Evolutionary conservation across 2,888 invertebrate species (phyloP).

Genomic region (Mimas tiliae): DNA sequence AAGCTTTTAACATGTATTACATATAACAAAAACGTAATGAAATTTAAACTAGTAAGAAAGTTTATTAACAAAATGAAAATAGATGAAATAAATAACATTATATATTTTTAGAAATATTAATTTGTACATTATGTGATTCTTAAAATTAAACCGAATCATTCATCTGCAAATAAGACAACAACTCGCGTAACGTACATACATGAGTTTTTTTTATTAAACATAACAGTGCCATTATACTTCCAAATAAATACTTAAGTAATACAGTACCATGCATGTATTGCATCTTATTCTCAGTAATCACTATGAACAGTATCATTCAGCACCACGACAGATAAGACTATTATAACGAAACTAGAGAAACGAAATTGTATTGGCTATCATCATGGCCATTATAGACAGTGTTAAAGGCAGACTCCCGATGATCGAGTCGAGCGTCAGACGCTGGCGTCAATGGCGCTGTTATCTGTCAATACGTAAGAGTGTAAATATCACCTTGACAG

Average conservation of each 20-base stretch:
- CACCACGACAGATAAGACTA: constrained; percentile 17
- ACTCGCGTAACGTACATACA: constrained; percentile 55
- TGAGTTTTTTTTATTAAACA: constrained; percentile 26
- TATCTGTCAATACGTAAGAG: too few relatives aligned
- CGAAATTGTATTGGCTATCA: constrained; percentile 9
- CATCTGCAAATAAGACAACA: constrained; percentile 70
- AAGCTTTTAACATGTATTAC: too few relatives aligned
- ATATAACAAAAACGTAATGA: constrained; percentile 2
- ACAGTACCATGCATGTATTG: constrained; percentile 25
- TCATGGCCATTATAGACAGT: not conserved
- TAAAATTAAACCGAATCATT: constrained; percentile 66
- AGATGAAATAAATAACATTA: constrained; percentile 82
- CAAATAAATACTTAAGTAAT: constrained; percentile 31
- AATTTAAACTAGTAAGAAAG: constrained; percentile 44
- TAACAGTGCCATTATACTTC: constrained; percentile 44
- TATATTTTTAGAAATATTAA: constrained; percentile 80
- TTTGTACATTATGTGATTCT: constrained; percentile 81
- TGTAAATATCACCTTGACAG: too few relatives aligned
- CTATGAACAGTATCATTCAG: constrained; percentile 23
- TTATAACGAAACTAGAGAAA: constrained; percentile 4
- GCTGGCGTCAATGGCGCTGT: too few relatives aligned
- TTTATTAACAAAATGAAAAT: constrained; percentile 81
- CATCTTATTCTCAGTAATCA: constrained; percentile 19
- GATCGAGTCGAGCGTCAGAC: too few relatives aligned
- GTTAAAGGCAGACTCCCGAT: not conserved